Evolutionary conservation across 2,797 vertebrate genomes (phyloP), one percentile per base, ranked within the genome.

Genomic region (Uromys caudimaculatus): DNA sequence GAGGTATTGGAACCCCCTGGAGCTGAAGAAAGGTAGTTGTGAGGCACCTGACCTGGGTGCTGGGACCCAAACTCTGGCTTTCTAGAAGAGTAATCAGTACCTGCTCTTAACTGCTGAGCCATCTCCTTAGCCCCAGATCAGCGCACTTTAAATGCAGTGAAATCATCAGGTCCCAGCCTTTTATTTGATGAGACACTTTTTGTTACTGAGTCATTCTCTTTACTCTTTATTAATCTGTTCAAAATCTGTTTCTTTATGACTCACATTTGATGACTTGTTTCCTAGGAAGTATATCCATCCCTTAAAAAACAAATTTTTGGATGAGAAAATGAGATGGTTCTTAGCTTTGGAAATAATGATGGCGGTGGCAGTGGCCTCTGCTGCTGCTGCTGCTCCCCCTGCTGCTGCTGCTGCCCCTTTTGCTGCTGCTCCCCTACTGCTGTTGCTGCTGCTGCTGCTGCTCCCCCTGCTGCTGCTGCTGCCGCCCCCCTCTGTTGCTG

Each of bases 271-370:
- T 54, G 56, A 79, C 6, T 41, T 89, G 13, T 32, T 62, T 52
- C 77, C 56, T 75, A 82, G 44, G 35, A 89, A 82, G 27, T 82
- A 38, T 81, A 81, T 79, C 24, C 54, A 41, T 93, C 17, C 16
- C n/a, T 85, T 79, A 82, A 52, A 87, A 62, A 56, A 44, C 54
- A 64, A n/a, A 56, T 76, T 35, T 4, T 38, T 91, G 44, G 24
- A 14, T 95, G 76, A 47, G 16, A 79, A 82, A 94, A 54, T 88
- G 41, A 92, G 62, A 84, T 32, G 82, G 27, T 91, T 56, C 87
- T 91, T 81, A 82, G 67, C 47, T 93, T 92, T 92, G 44, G 50
- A 92, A 87, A 75, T 95, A 47, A 95, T 47, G 73, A 47, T 47
- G 58, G 56, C 29, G 58, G 56, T 7, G 35, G 35, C 16, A 1